Percentiles rank a stretch among this genome's conserved stretches.
Conservation (phyloP, 2,797 vertebrate genomes). For the Amphiprion clarkii region DNA sequence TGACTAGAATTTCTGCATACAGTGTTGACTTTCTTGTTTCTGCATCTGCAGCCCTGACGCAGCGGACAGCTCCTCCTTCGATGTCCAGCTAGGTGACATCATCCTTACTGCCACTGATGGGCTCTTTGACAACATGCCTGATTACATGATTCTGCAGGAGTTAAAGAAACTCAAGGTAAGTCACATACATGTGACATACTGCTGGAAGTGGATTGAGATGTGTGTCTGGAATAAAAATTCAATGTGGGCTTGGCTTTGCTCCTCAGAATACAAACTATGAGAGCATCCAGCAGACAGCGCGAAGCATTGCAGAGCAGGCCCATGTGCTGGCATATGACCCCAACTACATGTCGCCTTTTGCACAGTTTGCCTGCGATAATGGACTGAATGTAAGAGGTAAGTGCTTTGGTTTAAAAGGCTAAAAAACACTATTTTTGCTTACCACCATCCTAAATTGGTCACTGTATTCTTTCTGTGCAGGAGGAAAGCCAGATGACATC, state of each 20-base stretch:
- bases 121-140: constrained; percentile 99
- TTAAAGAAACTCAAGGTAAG: constrained; percentile 95
- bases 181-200: background rate
- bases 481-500: constrained; percentile 98
- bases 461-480: constrained; percentile 52
- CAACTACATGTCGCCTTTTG: constrained; percentile 99
- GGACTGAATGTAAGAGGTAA: constrained; percentile 98
- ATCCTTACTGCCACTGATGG: constrained; percentile 98
- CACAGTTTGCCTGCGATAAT: constrained; percentile 98
- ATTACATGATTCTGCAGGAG: constrained; percentile 99
- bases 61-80: constrained; percentile 96
- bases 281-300: constrained; percentile 96
- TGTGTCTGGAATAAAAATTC: background rate
- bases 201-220: background rate
- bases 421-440: background rate
- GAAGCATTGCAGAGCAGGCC: constrained; percentile 97
- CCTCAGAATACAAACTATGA: constrained; percentile 95
- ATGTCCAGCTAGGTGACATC: constrained; percentile 98
- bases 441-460: background rate
- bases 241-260: constrained; percentile 5
- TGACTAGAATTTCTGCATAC: background rate
- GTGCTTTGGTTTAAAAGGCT: constrained; percentile 28
- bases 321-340: constrained; percentile 98
- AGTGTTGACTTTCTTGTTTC: constrained; percentile 5
- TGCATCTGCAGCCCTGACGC: constrained; percentile 90